Evolutionary conservation across 2,888 invertebrate species (phyloP).

Genomic region (Melinaea marsaeus): DNA sequence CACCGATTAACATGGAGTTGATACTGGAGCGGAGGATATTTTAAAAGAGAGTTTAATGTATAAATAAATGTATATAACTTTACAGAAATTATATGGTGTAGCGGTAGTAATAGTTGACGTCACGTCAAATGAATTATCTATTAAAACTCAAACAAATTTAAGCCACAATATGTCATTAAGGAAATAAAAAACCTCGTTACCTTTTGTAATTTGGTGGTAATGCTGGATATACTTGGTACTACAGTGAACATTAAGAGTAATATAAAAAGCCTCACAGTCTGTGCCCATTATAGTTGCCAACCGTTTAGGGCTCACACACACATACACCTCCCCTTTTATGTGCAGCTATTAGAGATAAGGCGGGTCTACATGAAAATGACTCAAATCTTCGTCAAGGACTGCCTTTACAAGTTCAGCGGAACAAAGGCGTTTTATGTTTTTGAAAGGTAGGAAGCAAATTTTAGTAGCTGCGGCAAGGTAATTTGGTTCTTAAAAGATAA

Average conservation of each 20-base stretch:
- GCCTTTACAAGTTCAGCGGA: slow-evolving; percentile 26
- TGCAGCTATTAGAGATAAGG: slow-evolving; percentile 32
- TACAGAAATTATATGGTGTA: too few relatives aligned
- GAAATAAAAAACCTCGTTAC: neutral
- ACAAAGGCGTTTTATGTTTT: slow-evolving; percentile 25
- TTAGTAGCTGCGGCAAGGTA: slow-evolving; percentile 5
- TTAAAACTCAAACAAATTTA: too few relatives aligned
- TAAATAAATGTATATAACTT: too few relatives aligned
- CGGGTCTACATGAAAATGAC: slow-evolving; percentile 27
- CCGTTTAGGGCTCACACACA: slow-evolving; percentile 16
- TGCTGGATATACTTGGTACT: neutral
- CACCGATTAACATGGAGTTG: too few relatives aligned
- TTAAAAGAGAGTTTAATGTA: too few relatives aligned
- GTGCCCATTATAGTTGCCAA: slow-evolving; percentile 14
- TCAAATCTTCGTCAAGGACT: slow-evolving; percentile 29
- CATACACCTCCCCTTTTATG: slow-evolving; percentile 25
- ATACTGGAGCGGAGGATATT: too few relatives aligned
- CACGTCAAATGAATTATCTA: too few relatives aligned
- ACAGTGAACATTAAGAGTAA: neutral
- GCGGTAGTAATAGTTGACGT: too few relatives aligned
- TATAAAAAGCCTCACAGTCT: slow-evolving; percentile 10
- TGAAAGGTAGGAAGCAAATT: slow-evolving; percentile 17
- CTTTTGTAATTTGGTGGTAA: neutral
- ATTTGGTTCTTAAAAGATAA: slow-evolving; percentile 1
- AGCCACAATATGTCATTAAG: neutral